Conservation (phyloP, 2,797 vertebrate genomes). For the Rhodeus uyekii region DNA sequence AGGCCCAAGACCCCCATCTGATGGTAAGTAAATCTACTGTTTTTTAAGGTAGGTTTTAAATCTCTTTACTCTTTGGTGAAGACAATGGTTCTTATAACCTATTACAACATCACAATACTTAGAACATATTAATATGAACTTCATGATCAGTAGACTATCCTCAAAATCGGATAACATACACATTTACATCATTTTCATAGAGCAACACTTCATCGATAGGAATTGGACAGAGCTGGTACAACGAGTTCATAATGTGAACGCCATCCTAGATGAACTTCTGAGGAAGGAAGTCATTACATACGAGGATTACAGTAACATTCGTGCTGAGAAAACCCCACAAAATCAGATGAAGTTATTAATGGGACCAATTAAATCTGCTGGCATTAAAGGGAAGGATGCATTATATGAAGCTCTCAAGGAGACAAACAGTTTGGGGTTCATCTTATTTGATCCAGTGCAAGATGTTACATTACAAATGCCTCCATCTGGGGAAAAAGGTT, state of each 20-base stretch:
- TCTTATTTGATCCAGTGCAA: too few species aligned
- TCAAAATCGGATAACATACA: slow-evolving; percentile 44
- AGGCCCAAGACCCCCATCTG: not conserved
- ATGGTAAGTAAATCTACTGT: not conserved
- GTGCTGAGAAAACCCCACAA: rapidly evolving
- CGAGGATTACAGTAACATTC: slow-evolving; percentile 39
- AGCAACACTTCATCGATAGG: slow-evolving; percentile 60
- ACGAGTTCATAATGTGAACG: not conserved
- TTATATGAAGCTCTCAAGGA: slow-evolving; percentile 55
- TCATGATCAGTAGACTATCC: slow-evolving; percentile 28
- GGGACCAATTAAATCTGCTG: not conserved
- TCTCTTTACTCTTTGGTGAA: not conserved
- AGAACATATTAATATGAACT: not conserved
- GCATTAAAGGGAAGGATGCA: slow-evolving; percentile 26
- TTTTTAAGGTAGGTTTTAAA: not conserved
- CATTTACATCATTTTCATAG: slow-evolving; percentile 32
- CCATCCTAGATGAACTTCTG: slow-evolving; percentile 64
- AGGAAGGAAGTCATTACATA: not conserved
- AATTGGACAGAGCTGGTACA: rapidly evolving
- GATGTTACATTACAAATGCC: too few species aligned
- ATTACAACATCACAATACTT: too few species aligned
- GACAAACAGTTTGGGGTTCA: too few species aligned
- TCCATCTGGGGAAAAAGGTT: too few species aligned
- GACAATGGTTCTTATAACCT: too few species aligned
- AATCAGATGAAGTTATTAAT: slow-evolving; percentile 4